Percentiles rank a stretch among this genome's conserved stretches.
These are phyloP conservation scores for Otolemur garnettii DNA, from an alignment of 2,113 vertebrate genomes.

Conservation along the genomic window DNA sequence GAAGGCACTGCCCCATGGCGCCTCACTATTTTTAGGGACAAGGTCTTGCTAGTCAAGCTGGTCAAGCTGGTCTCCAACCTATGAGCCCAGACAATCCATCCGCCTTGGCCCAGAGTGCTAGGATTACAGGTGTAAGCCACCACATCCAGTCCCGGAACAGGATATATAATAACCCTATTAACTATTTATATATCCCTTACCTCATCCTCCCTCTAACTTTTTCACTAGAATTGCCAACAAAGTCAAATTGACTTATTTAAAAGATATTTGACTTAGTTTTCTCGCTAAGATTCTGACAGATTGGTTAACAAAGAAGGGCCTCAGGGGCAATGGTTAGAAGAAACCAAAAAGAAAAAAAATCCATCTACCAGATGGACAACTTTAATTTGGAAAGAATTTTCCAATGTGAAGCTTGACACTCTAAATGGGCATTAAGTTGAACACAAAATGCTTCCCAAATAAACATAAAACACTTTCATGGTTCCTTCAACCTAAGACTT, in stretches of 20 bases:
- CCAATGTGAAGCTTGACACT: background rate
- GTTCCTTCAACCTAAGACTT: background rate
- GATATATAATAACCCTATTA: background rate
- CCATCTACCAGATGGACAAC: background rate
- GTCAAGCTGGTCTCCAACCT: no score
- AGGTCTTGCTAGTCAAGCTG: no score
- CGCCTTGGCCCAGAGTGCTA: no score
- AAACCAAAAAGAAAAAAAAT: background rate
- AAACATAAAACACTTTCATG: background rate
- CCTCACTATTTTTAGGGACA: no score
- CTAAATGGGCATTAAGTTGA: background rate
- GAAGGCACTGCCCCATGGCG: no score
- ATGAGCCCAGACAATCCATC: no score
- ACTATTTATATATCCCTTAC: background rate
- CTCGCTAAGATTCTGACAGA: background rate
- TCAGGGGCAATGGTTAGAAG: background rate
- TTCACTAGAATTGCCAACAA: conserved; percentile 6
- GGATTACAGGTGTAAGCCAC: no score
- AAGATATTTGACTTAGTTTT: conserved; percentile 31
- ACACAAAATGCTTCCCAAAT: background rate
- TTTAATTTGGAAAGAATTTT: background rate
- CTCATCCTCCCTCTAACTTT: background rate
- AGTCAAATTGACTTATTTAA: background rate
- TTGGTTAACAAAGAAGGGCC: background rate
- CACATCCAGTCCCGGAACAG: background rate